Evolutionary conservation across 35 echinoderm and acorn worm species (phyloP).

Genomic region (Stichopus chloronotus): DNA sequence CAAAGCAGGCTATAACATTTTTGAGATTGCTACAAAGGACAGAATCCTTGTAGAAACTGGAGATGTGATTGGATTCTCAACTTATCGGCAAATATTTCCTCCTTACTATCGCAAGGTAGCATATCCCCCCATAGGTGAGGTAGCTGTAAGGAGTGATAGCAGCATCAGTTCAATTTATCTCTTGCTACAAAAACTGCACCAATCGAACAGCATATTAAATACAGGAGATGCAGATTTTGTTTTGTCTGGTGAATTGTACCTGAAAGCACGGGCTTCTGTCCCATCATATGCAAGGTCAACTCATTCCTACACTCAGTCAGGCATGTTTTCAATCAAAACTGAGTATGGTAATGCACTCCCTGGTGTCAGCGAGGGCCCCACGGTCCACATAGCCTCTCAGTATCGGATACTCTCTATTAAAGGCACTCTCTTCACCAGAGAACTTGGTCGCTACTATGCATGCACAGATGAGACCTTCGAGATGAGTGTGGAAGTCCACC

Average conservation of each 20-base stretch:
- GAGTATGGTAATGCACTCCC: conserved; percentile 68
- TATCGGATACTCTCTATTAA: conserved; percentile 67
- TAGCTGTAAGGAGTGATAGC: conserved; percentile 37
- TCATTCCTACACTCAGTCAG: conserved; percentile 65
- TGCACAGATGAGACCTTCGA: conserved; percentile 70
- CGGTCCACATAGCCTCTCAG: conserved; percentile 62
- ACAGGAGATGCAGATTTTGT: background rate
- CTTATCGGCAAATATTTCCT: conserved; percentile 73
- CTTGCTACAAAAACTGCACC: conserved; percentile 27
- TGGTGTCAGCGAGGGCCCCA: conserved; percentile 18
- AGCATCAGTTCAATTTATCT: conserved; percentile 14
- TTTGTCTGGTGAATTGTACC: conserved; percentile 50
- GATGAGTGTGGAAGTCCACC: conserved; percentile 77
- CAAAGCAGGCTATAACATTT: conserved; percentile 73
- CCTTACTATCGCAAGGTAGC: conserved; percentile 78
- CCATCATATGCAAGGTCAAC: conserved; percentile 40
- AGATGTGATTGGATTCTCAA: conserved; percentile 74
- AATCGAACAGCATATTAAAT: background rate
- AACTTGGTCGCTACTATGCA: conserved; percentile 83
- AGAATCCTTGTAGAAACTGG: conserved; percentile 57
- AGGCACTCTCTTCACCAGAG: conserved; percentile 76
- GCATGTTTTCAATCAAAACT: conserved; percentile 67
- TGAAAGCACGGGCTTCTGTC: conserved; percentile 67
- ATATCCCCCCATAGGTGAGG: conserved; percentile 72
- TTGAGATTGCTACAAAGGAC: conserved; percentile 40